phyloP scores from a whole-genome alignment of 1,140 invertebrate species.

The Camponotus floridanus region DNA sequence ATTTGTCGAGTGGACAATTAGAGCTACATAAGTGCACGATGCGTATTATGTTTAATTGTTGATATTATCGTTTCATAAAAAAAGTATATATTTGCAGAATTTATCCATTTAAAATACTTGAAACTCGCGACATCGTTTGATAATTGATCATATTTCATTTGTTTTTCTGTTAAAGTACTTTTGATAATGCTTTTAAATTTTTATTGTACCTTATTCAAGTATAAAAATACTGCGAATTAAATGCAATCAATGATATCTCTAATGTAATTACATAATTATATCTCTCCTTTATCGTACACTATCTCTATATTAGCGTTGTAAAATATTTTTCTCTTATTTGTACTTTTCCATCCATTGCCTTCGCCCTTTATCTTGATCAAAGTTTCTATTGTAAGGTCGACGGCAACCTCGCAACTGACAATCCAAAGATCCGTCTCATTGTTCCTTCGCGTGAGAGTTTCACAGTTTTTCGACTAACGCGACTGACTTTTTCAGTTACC shows the following conservation, averaged over 20 bases:
- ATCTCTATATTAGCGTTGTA: background rate
- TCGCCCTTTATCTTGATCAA: constrained; percentile 8
- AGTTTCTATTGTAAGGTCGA: constrained; percentile 63
- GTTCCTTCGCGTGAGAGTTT: constrained; percentile 57
- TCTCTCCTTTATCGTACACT: background rate
- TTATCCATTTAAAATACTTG: background rate
- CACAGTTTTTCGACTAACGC: constrained; percentile 55
- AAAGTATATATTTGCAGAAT: background rate
- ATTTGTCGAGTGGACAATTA: constrained; percentile 15
- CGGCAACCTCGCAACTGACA: constrained; percentile 43
- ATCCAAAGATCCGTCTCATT: constrained; percentile 42
- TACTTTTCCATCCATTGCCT: constrained; percentile 28
- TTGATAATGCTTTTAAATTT: background rate
- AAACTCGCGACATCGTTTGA: background rate
- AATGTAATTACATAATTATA: background rate
- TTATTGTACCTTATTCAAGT: background rate
- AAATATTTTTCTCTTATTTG: constrained; percentile 56
- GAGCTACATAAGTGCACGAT: constrained; percentile 4
- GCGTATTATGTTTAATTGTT: background rate
- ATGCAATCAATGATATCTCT: background rate
- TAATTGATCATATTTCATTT: background rate
- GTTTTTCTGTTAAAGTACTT: too few relatives aligned
- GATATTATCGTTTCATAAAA: background rate
- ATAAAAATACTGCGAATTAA: background rate
- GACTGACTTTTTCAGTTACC: constrained; percentile 58